phyloP scores from a whole-genome alignment of 1,140 invertebrate genomes.

The Formica exsecta region DNA sequence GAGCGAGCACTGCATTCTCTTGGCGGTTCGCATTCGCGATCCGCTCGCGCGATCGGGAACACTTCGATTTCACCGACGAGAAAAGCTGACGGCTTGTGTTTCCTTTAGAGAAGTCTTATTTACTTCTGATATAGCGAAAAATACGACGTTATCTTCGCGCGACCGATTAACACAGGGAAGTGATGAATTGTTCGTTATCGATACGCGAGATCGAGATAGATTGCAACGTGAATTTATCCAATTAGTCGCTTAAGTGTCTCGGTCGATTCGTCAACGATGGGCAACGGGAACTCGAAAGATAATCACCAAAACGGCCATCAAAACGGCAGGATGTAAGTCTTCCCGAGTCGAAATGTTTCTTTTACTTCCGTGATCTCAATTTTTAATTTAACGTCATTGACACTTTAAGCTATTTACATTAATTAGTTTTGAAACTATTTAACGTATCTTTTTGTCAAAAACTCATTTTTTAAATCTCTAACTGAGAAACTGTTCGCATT shows the following conservation, averaged over 20 bases:
- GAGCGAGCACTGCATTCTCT: conserved; percentile 11
- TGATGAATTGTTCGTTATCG: conserved; percentile 14
- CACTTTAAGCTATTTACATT: too few species aligned
- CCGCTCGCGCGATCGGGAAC: conserved; percentile 52
- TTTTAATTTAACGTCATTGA: background rate
- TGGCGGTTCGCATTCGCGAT: conserved; percentile 56
- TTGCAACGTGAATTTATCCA: background rate
- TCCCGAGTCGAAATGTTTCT: background rate
- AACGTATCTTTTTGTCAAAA: too few species aligned
- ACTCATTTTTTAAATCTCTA: too few species aligned
- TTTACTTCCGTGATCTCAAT: background rate
- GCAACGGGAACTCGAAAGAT: conserved; percentile 60
- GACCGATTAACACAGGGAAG: background rate
- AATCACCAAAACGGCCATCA: background rate
- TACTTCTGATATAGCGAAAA: background rate
- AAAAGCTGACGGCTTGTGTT: background rate
- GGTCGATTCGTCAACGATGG: conserved; percentile 52
- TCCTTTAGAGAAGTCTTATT: background rate
- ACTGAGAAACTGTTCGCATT: too few species aligned
- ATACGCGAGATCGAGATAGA: background rate
- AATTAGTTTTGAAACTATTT: too few species aligned
- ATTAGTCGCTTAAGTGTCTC: conserved; percentile 5
- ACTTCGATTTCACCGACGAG: conserved; percentile 53
- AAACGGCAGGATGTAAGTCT: conserved; percentile 55
- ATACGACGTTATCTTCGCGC: background rate